Evolutionary conservation across 2,113 vertebrate genomes (phyloP).

Genomic region (Rutilus rutilus): DNA sequence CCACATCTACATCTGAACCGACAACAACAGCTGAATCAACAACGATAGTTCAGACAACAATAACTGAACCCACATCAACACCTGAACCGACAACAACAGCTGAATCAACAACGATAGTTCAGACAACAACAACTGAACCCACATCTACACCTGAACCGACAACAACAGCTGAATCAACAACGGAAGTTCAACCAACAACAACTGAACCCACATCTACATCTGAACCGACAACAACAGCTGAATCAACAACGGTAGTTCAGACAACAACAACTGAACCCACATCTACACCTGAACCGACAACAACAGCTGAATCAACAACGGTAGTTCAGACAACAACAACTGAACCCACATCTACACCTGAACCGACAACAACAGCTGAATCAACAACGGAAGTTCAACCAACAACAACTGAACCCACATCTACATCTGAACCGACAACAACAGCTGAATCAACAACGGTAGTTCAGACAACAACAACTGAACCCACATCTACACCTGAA

Average conservation of each 20-base stretch:
- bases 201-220: background rate
- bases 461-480: background rate
- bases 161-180: background rate
- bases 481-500: too few species aligned
- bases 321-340: too few species aligned
- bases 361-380: background rate
- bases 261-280: background rate
- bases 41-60: too few species aligned
- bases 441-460: background rate
- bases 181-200: background rate
- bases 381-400: background rate
- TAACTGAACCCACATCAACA: background rate
- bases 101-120: too few species aligned
- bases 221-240: background rate
- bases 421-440: background rate
- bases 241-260: background rate
- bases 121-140: background rate
- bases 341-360: background rate
- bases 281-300: background rate
- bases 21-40: background rate
- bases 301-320: background rate
- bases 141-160: background rate
- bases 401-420: background rate
- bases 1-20: background rate
- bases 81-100: accelerated